Evolutionary conservation across 23 tunicate species (phyloP).

Genomic region (Botrylloides violaceus): DNA sequence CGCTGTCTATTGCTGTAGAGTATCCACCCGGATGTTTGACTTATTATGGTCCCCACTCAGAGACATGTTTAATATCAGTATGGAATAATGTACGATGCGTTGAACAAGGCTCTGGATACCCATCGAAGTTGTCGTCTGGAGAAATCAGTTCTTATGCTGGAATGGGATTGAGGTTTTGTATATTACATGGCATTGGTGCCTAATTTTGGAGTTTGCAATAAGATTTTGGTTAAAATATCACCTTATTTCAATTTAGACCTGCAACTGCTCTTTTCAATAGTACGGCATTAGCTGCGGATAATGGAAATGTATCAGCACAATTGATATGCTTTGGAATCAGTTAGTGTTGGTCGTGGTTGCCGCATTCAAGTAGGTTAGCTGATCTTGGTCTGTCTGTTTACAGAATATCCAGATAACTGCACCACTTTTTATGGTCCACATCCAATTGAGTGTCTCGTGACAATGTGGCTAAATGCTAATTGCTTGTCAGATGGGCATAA

Average conservation of each 20-base stretch:
- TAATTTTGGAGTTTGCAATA: too few relatives aligned
- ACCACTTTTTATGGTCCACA: slow-evolving; percentile 12
- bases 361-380: too few relatives aligned
- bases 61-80: not conserved
- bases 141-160: not conserved
- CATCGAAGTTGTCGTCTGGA: not conserved
- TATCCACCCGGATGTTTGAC: not conserved
- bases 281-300: slow-evolving; percentile 9
- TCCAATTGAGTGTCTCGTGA: not conserved
- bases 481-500: not conserved
- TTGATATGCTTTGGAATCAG: not conserved
- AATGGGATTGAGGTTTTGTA: not conserved
- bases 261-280: not conserved
- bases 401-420: slow-evolving; percentile 5
- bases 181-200: too few relatives aligned
- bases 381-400: too few relatives aligned
- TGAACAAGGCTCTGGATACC: slow-evolving; percentile 4
- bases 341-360: not conserved
- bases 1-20: not conserved
- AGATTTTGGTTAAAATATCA: too few relatives aligned
- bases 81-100: not conserved
- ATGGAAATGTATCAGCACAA: not conserved
- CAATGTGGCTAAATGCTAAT: not conserved
- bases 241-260: not conserved
- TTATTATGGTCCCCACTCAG: slow-evolving; percentile 14